Evolutionary conservation across 2,113 vertebrate species (phyloP), one percentile per base, ranked within the genome.

Genomic region (Anolis sagrei): DNA sequence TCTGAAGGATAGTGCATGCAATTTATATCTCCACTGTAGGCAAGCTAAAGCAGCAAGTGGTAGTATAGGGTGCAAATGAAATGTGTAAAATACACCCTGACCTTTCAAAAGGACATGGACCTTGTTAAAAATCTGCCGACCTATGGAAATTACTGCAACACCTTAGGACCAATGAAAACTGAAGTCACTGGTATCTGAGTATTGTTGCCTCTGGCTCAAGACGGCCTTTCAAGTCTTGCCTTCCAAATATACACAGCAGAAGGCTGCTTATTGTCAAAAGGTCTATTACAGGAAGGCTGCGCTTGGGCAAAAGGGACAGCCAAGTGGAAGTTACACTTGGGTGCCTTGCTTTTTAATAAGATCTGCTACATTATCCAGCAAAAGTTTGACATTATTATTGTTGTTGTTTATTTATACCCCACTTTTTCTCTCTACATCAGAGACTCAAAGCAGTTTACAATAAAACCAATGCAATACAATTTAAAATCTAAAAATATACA

Each of bases 61-160:
- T 77, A 89, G 88, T 44, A 90, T 48, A 80, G 79, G 76, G 78
- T 72, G 86, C 86, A 93, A 44, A 82, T 84, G 70, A 83, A 93
- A 92, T 76, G 79, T 90, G 89, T 93, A 93, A 94, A 93, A 90
- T 82, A 75, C 48, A 86, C 11, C 49, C 81, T 90, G 91, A 93
- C 91, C 89, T 94, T 93, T 94, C 70, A 81, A 93, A 94, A 93
- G 89, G 90, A 91, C 89, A 89, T 0, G n/a, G 3, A 86, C 75
- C 72, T 64, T 82, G 86, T 90, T 80, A 92, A 94, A 84, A 92
- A 88, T 88, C 72, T 89, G 79, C 88, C 87, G 85, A 92, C 86
- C 77, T 91, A 90, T 81, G 72, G 78, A 91, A 86, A 90, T 89
- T 86, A 92, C 84, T 70, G 75, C 61, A 78, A 62, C 23, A 77